These are phyloP conservation scores for Gallinago jamesoni DNA, from an alignment of 2,113 vertebrate species.

Conservation along the genomic window DNA sequence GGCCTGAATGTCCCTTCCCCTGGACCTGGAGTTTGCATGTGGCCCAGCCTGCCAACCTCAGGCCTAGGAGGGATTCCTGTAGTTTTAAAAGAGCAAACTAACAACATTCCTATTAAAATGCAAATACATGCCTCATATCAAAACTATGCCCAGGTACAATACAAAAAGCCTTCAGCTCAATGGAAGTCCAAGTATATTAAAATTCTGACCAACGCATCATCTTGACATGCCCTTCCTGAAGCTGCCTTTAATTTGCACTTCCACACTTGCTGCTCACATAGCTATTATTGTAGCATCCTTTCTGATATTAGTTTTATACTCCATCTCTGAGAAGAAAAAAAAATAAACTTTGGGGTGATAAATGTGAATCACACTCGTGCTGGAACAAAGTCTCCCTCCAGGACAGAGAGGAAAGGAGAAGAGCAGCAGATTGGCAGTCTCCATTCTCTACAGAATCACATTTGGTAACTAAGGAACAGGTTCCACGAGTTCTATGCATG, in stretches of 20 bases:
- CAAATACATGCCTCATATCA: neutral
- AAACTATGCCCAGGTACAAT: neutral
- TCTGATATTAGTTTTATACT: neutral
- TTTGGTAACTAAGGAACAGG: neutral
- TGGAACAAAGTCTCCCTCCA: neutral
- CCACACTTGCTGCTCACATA: neutral
- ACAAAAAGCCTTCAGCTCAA: neutral
- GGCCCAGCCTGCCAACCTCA: neutral
- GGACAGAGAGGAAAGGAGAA: neutral
- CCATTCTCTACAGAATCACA: neutral
- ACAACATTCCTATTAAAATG: neutral
- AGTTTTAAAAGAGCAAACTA: neutral
- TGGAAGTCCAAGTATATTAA: neutral
- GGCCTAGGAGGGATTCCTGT: neutral
- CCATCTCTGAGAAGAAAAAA: neutral
- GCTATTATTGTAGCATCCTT: neutral
- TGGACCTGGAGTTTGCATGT: neutral
- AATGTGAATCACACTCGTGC: neutral
- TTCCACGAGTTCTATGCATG: neutral
- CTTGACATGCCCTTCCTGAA: neutral
- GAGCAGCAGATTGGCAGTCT: neutral
- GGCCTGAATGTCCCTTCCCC: neutral
- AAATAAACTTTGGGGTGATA: neutral
- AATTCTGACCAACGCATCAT: neutral
- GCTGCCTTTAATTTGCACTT: neutral